Base-by-base conservation (phyloP, 2,888 invertebrate genomes). In the Empis livida region DNA sequence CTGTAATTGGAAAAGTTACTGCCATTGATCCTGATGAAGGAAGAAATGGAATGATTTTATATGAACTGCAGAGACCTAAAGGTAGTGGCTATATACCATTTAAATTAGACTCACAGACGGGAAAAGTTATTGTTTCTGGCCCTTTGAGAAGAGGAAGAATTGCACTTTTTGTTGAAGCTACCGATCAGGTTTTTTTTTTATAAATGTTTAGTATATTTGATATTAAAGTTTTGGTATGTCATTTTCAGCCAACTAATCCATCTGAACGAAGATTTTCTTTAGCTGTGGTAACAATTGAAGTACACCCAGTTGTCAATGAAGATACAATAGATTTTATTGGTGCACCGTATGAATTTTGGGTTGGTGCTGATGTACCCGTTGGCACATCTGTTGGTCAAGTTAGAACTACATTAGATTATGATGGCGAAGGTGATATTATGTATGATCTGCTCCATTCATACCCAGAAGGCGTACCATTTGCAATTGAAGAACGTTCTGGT, bases 401-500 rank as follows among this genome's bases (percentile, higher is more conserved):
- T 44, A 75, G 84, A 51, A 78, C 87, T 2, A 84, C 81, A 27
- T 79, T 86, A 46, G 79, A 79, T 5, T 76, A 81, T 56, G 79
- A 82, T 46, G 78, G 75, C 44, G 77, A 76, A 51, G 78, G 77
- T 43, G 75, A 68, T 38, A 64, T 70, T 2, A 76, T 84, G 53
- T 90, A 86, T 60, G 89, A 90, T 66, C 71, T 90, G 5, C 66
- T 90, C 44, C 90, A 90, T 64, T 82, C 85, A 54, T 90, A 90
- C 61, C 81, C 88, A 57, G 89, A 89, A 70, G 89, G 88, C 77
- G 90, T 90, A n/a, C 92, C 92, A 5, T 91, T 92, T 67, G 90
- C 87, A 5, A 87, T 92, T 20, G 91, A 91, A 70, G 89, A 91
- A 63, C 74, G 81, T 50, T 85, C 88, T 3, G 92, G 92, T 5